Evolutionary conservation across 2,113 vertebrate species (phyloP).

Genomic region (Phoxinus phoxinus): DNA sequence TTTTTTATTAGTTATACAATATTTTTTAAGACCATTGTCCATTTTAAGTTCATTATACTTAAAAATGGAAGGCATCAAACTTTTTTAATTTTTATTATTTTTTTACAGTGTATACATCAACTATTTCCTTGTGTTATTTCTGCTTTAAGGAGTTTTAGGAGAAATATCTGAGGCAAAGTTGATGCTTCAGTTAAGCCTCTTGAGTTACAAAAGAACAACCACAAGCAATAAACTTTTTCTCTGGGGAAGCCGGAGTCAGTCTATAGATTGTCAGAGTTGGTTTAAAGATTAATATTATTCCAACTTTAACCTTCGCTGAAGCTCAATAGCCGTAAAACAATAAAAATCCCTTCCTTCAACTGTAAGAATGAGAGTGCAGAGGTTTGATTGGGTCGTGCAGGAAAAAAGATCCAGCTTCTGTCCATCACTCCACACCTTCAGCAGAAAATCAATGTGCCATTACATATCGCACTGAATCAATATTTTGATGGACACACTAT

Average conservation of each 20-base stretch:
- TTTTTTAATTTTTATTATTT: too few relatives aligned
- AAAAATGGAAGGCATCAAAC: too few relatives aligned
- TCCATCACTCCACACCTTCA: slow-evolving; percentile 33
- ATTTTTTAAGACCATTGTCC: too few relatives aligned
- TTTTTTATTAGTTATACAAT: too few relatives aligned
- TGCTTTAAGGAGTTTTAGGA: background rate
- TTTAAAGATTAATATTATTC: slow-evolving; percentile 22
- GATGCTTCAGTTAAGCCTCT: background rate
- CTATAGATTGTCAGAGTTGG: background rate
- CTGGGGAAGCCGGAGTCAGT: background rate
- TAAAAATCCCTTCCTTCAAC: slow-evolving; percentile 19
- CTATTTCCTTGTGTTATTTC: background rate
- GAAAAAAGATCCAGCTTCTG: background rate
- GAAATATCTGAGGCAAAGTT: background rate
- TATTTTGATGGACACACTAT: slow-evolving; percentile 48
- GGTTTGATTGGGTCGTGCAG: slow-evolving; percentile 9
- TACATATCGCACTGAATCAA: slow-evolving; percentile 34
- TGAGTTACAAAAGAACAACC: background rate
- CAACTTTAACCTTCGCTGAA: slow-evolving; percentile 20
- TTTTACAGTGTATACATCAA: too few relatives aligned
- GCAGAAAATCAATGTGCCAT: slow-evolving; percentile 42
- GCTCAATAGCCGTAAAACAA: slow-evolving; percentile 28
- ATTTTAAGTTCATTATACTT: too few relatives aligned
- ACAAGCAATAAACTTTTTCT: background rate
- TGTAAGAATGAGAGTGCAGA: slow-evolving; percentile 9